Evolutionary conservation across 2,797 vertebrate genomes (phyloP), one percentile per base, ranked within the genome.

Genomic region (Dicrostonyx torquatus): DNA sequence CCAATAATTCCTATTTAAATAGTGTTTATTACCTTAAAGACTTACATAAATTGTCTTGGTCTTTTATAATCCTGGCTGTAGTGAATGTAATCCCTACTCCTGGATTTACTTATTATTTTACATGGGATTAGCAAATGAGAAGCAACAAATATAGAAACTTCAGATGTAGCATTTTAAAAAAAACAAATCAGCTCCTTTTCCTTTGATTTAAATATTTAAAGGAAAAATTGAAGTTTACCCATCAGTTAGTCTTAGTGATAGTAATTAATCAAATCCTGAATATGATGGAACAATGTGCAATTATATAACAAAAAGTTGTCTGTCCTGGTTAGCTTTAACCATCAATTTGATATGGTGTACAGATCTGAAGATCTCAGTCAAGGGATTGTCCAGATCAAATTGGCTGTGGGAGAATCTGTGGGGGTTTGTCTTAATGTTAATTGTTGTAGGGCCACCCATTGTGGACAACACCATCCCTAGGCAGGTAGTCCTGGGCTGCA

Each of bases 71-170:
- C 4, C 22, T 29, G 1, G 6, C 58, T 62, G 4, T 80, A 43
- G 50, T 94, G 92, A 92, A 15, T 2, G 70, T 12, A 92, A 11
- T 76, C 43, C 9, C 24, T 43, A 9, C 17, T 24, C 18, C 6
- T 79, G 77, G 50, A 53, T 31, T 70, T 94, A 73, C 64, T 88
- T 95, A 87, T 13, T 11, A 60, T 88, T 92, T 94, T 29, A 78
- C 53, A 68, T 43, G 15, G 53, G 91, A 22, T 87, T 87, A 62
- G 15, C 6, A 66, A 20, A 77, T 50, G 2, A 93, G 84, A 87
- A 89, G 12, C 43, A 66, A 14, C 22, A 31, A 62, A 37, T 4
- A 79, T 26, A 53, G 31, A 78, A n/a, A 15, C 18, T 66, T 89
- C 18, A 78, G 60, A 20, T 43, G 92, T 88, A 75, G 6, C 11